phyloP scores from a whole-genome alignment of 2,888 invertebrate genomes.

The Heliconius erato region DNA sequence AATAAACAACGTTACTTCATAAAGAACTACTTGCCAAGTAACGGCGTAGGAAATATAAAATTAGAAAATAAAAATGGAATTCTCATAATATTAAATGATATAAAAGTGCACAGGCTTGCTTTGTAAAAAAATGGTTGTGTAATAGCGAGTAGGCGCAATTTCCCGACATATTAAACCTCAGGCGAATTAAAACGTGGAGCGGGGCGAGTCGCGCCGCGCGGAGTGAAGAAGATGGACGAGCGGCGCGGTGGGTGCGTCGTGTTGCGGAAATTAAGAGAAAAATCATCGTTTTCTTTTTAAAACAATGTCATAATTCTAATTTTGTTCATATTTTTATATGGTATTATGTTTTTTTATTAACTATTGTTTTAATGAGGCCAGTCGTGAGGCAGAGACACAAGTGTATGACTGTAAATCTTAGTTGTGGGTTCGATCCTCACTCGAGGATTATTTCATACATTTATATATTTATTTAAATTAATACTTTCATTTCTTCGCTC shows the following conservation, averaged over 20 bases:
- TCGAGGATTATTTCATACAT: no score
- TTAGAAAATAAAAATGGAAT: conserved; percentile 22
- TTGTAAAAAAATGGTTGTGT: conserved; percentile 34
- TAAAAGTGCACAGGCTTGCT: conserved; percentile 29
- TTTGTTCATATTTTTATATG: neutral
- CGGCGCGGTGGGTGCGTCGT: conserved; percentile 19
- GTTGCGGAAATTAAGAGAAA: conserved; percentile 26
- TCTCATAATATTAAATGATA: conserved; percentile 18
- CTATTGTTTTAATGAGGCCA: no score
- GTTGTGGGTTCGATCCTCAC: no score
- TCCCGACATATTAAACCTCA: conserved; percentile 39
- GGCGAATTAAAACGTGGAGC: conserved; percentile 17
- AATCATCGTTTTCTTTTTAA: neutral
- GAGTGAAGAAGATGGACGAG: conserved; percentile 39
- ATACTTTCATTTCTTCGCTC: no score
- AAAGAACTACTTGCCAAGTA: neutral
- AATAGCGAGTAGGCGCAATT: conserved; percentile 41
- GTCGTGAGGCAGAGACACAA: no score
- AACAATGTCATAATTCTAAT: neutral
- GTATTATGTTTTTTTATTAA: neutral
- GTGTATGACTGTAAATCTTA: no score
- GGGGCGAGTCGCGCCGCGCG: conserved; percentile 34
- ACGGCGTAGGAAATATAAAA: conserved; percentile 1
- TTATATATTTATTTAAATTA: no score
- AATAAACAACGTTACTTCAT: neutral